phyloP scores from a whole-genome alignment of 1,140 invertebrate genomes.

The Nephila pilipes region DNA sequence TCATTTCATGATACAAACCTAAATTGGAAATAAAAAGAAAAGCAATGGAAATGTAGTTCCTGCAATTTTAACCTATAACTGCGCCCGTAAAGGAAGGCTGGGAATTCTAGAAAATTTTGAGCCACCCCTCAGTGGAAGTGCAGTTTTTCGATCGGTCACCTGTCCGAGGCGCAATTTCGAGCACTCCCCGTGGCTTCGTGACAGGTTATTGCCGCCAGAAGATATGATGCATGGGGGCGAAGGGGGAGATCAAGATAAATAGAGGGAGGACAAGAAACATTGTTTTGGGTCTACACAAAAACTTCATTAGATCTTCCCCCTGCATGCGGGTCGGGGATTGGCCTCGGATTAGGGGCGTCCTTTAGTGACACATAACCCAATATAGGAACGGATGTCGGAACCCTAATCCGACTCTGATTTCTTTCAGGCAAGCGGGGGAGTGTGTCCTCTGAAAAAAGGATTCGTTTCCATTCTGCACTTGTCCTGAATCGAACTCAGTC shows the following conservation, averaged over 20 bases:
- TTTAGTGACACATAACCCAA: conserved; percentile 63
- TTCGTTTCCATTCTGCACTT: neutral
- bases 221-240: conserved; percentile 25
- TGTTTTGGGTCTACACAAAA: conserved; percentile 29
- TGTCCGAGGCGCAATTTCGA: neutral
- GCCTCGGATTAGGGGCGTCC: conserved; percentile 45
- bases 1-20: too few relatives aligned
- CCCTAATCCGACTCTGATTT: neutral
- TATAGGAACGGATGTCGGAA: conserved; percentile 48
- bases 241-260: conserved; percentile 62
- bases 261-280: neutral
- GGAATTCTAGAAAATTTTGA: too few relatives aligned
- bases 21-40: too few relatives aligned
- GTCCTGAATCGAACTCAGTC: neutral
- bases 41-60: too few relatives aligned
- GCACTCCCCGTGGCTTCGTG: neutral
- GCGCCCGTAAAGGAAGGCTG: too few relatives aligned
- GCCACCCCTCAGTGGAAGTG: too few relatives aligned
- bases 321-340: conserved; percentile 2
- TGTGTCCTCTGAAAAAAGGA: neutral
- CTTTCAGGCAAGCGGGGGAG: neutral
- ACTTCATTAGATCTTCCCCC: conserved; percentile 50
- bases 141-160: too few relatives aligned
- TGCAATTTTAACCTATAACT: too few relatives aligned
- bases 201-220: conserved; percentile 59